These are phyloP conservation scores for Anneissia japonica DNA, from an alignment of 35 echinoderm and acorn worm genomes.

Conservation along the genomic window DNA sequence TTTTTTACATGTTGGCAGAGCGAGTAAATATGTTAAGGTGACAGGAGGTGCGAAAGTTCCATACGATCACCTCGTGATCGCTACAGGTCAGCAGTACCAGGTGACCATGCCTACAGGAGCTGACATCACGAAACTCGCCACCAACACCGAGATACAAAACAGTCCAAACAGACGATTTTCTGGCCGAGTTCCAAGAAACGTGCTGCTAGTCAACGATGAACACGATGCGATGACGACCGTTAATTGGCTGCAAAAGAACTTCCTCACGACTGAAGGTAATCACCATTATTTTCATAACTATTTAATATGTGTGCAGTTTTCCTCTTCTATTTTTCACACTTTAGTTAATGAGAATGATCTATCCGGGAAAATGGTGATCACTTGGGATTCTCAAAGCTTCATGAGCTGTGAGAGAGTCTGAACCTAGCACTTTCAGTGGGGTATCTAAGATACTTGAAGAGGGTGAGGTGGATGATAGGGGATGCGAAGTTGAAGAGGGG, in stretches of 20 bases:
- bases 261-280: conserved; percentile 71
- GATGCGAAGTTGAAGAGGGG: too few species aligned
- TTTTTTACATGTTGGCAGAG: conserved; percentile 38
- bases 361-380: too few species aligned
- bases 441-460: too few species aligned
- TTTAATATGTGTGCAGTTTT: too few species aligned
- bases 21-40: conserved; percentile 88
- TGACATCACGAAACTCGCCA: conserved; percentile 43
- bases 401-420: too few species aligned
- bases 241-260: conserved; percentile 70
- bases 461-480: too few species aligned
- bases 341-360: too few species aligned
- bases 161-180: conserved; percentile 40
- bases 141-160: conserved; percentile 35
- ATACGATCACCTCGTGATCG: conserved; percentile 82
- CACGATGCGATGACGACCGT: conserved; percentile 41
- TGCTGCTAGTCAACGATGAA: conserved; percentile 79
- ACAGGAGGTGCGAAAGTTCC: conserved; percentile 71
- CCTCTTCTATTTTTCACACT: too few species aligned
- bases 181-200: conserved; percentile 70
- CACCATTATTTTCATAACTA: too few species aligned
- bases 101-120: conserved; percentile 69
- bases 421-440: too few species aligned
- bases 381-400: too few species aligned
- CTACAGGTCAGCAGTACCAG: conserved; percentile 84